These are phyloP conservation scores for Ranitomeya imitator DNA, from an alignment of 2,113 vertebrate species.

Conservation along the genomic window DNA sequence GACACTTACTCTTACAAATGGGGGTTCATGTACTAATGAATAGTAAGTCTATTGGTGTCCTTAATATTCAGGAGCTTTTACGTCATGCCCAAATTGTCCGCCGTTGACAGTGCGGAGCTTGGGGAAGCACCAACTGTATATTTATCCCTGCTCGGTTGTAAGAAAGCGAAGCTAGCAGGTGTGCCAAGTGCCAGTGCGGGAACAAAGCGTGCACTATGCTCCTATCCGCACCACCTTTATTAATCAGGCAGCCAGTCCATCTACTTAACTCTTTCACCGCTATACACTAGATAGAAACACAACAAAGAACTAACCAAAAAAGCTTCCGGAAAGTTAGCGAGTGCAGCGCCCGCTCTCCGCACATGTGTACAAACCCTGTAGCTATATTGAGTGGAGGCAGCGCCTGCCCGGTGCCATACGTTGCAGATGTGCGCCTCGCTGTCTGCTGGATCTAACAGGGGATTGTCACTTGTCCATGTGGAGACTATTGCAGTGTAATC, in stretches of 20 bases:
- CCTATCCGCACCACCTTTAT: constrained; percentile 16
- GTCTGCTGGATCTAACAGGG: constrained; percentile 34
- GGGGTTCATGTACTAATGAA: too few species aligned
- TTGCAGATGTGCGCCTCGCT: constrained; percentile 17
- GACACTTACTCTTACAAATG: too few species aligned
- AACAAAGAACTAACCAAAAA: neutral
- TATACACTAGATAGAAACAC: neutral
- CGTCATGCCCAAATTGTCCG: neutral
- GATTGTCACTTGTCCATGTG: neutral
- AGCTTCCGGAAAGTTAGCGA: neutral
- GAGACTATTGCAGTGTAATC: neutral
- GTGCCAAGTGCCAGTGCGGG: neutral
- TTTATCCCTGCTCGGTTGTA: neutral
- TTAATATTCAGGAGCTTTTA: neutral
- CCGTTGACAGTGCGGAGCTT: neutral
- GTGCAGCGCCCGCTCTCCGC: too few species aligned
- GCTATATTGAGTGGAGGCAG: neutral
- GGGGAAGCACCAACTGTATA: neutral
- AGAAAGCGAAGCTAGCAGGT: constrained; percentile 12
- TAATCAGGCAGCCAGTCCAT: neutral
- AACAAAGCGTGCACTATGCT: constrained; percentile 17
- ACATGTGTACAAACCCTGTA: neutral
- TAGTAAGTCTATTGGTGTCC: too few species aligned
- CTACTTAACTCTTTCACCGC: neutral
- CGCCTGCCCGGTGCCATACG: constrained; percentile 11